Conservation (phyloP, 2,888 invertebrate genomes). For the Phania funesta region DNA sequence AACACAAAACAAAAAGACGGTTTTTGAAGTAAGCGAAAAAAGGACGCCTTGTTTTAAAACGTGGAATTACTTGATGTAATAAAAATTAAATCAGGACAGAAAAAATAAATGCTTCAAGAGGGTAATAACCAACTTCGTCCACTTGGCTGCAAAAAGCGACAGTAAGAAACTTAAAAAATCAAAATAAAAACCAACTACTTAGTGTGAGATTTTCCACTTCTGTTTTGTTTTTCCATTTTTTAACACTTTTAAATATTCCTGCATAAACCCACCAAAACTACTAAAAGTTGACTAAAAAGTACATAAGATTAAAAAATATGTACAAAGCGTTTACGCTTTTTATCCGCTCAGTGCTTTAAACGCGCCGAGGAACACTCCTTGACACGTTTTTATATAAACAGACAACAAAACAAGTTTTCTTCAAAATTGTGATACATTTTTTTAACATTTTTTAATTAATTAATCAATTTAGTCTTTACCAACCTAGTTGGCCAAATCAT, state of each 20-base stretch:
- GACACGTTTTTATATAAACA: no score
- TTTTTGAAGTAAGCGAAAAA: slow-evolving; percentile 21
- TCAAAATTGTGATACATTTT: no score
- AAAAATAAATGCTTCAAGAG: slow-evolving; percentile 29
- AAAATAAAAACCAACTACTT: slow-evolving; percentile 50
- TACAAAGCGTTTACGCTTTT: no score
- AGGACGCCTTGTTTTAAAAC: slow-evolving; percentile 47
- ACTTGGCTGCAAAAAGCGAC: slow-evolving; percentile 40
- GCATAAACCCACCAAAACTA: background rate
- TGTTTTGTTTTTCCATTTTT: background rate
- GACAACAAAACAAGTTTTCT: no score
- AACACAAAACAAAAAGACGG: slow-evolving; percentile 20
- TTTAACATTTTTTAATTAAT: no score
- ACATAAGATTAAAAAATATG: slow-evolving; percentile 49
- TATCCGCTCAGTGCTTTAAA: no score
- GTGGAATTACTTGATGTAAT: slow-evolving; percentile 49
- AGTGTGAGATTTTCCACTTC: slow-evolving; percentile 47
- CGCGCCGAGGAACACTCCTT: no score
- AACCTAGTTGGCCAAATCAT: no score
- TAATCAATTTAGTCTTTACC: no score
- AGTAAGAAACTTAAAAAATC: slow-evolving; percentile 10
- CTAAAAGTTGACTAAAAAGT: slow-evolving; percentile 44
- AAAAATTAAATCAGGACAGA: slow-evolving; percentile 10
- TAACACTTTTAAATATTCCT: background rate
- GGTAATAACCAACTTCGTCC: slow-evolving; percentile 61